These are phyloP conservation scores for Elachura formosa DNA, from an alignment of 2,113 vertebrate genomes.

Conservation along the genomic window DNA sequence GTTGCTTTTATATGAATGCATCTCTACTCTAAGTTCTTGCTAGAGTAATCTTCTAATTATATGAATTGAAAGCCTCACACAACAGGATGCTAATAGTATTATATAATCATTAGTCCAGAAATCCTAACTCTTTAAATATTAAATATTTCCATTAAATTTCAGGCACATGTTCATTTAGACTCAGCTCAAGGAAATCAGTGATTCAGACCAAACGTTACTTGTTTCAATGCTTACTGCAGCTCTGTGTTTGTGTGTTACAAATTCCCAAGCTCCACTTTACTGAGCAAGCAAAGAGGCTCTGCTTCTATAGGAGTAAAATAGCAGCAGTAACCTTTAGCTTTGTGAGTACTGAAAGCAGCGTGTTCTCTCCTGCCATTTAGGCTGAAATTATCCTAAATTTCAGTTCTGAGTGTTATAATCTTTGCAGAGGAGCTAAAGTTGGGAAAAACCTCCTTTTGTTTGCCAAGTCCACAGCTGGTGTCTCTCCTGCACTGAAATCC, in stretches of 20 bases:
- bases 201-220: not conserved
- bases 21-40: not conserved
- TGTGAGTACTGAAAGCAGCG: not conserved
- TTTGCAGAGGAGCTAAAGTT: not conserved
- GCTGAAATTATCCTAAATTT: not conserved
- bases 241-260: not conserved
- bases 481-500: not conserved
- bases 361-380: not conserved
- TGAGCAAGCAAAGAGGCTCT: not conserved
- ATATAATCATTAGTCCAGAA: not conserved
- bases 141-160: not conserved
- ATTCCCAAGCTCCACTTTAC: not conserved
- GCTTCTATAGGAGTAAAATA: not conserved
- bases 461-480: constrained; percentile 2
- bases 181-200: not conserved
- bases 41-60: not conserved
- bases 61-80: not conserved
- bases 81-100: not conserved
- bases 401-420: not conserved
- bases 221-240: not conserved
- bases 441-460: not conserved
- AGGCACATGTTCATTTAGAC: not conserved
- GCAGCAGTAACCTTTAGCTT: not conserved
- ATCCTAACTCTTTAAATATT: not conserved
- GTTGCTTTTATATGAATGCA: not conserved